phyloP scores from a whole-genome alignment of 2,888 invertebrate species.

The Sarcophaga rosellei region DNA sequence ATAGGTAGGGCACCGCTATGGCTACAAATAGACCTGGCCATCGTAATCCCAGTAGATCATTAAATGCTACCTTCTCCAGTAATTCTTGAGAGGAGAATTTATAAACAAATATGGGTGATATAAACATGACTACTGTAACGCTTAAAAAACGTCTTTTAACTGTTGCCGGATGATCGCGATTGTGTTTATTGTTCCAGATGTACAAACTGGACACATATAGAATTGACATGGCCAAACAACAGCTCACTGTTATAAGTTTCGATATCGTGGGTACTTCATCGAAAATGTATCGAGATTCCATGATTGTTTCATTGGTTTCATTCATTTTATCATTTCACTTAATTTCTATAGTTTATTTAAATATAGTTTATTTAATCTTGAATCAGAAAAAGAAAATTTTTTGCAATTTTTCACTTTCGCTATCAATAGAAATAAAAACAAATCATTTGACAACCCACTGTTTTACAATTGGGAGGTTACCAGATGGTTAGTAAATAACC shows the following conservation, averaged over 20 bases:
- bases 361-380: constrained; percentile 17
- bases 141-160: constrained; percentile 94
- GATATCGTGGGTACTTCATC: constrained; percentile 69
- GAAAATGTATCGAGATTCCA: constrained; percentile 49
- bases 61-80: constrained; percentile 84
- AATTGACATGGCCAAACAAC: constrained; percentile 89
- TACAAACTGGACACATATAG: constrained; percentile 94
- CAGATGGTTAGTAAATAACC: neutral
- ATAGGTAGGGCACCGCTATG: constrained; percentile 86
- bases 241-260: constrained; percentile 85
- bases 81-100: constrained; percentile 86
- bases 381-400: neutral
- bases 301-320: constrained; percentile 52
- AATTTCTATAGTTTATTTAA: neutral
- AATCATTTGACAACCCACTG: constrained; percentile 2
- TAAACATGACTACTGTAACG: constrained; percentile 89
- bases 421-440: neutral
- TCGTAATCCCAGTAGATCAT: constrained; percentile 89
- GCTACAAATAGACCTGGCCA: constrained; percentile 88
- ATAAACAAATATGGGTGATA: constrained; percentile 90
- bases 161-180: constrained; percentile 93
- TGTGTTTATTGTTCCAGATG: constrained; percentile 90
- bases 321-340: constrained; percentile 40
- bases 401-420: constrained; percentile 24
- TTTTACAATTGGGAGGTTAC: constrained; percentile 2